Percentiles rank a stretch among this genome's conserved stretches.
Conservation (phyloP, 2,113 vertebrate genomes). For the Dasypus novemcinctus region DNA sequence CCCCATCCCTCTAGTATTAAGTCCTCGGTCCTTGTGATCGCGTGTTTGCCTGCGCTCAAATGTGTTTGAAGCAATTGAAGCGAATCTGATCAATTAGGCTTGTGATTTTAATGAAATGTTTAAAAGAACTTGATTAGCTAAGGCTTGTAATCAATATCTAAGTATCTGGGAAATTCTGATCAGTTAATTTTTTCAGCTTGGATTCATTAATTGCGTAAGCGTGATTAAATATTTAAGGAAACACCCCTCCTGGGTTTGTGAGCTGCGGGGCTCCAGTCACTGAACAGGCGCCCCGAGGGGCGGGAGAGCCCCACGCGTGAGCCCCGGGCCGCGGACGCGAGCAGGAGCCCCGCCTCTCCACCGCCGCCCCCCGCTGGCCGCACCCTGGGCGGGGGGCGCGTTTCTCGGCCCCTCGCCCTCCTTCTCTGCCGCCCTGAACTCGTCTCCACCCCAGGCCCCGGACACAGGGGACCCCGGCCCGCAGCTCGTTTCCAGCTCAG, state of each 20-base stretch:
- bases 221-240: not conserved
- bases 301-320: no score
- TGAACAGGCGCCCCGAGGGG: no score
- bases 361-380: no score
- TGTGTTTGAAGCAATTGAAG: not conserved
- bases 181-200: not conserved
- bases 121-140: slow-evolving; percentile 40
- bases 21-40: not conserved
- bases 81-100: not conserved
- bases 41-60: not conserved
- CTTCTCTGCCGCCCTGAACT: not conserved
- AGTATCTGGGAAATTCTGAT: not conserved
- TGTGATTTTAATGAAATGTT: slow-evolving; percentile 13
- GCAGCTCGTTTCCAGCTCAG: not conserved
- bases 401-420: not conserved
- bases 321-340: not conserved
- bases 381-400: not conserved
- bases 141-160: slow-evolving; percentile 39
- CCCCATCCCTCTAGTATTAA: no score
- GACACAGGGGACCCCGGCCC: no score
- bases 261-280: not conserved
- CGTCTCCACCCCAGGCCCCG: not conserved
- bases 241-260: accelerated
- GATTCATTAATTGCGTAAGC: not conserved
- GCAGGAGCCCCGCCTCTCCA: no score